phyloP scores from a whole-genome alignment of 2,888 invertebrate species.

The Zygothrica quintamaculata region DNA sequence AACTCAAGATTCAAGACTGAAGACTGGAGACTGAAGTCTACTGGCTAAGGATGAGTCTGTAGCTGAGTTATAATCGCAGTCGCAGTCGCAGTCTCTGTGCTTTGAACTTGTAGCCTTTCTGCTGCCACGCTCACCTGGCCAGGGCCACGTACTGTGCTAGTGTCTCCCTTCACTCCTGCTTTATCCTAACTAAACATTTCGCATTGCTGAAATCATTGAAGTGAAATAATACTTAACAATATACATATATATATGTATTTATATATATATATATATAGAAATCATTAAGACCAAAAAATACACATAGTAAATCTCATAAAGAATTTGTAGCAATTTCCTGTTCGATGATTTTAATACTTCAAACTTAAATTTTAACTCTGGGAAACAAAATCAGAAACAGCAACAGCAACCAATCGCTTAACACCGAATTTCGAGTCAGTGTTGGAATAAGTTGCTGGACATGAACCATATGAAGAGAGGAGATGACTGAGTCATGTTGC shows the following conservation, averaged over 20 bases:
- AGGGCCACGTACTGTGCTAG: constrained; percentile 70
- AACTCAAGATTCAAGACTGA: too few relatives aligned
- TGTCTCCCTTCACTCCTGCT: too few relatives aligned
- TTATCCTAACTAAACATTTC: constrained; percentile 22
- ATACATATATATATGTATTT: constrained; percentile 12
- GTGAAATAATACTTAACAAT: constrained; percentile 33
- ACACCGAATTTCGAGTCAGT: constrained; percentile 27
- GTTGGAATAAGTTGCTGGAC: constrained; percentile 1
- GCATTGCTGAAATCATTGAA: constrained; percentile 34
- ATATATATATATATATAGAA: constrained; percentile 65
- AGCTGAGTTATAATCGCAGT: background rate
- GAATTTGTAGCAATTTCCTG: constrained; percentile 82
- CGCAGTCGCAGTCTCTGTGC: background rate
- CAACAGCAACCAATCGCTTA: constrained; percentile 58
- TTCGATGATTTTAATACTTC: constrained; percentile 67
- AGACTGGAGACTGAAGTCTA: background rate
- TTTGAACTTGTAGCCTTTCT: constrained; percentile 72
- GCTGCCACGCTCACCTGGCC: constrained; percentile 48
- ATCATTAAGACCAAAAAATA: constrained; percentile 73
- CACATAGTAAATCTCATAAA: constrained; percentile 79
- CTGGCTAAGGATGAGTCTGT: constrained; percentile 11
- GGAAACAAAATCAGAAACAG: constrained; percentile 66
- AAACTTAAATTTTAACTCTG: constrained; percentile 43
- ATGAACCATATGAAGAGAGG: background rate
- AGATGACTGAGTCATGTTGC: constrained; percentile 67